phyloP scores from a whole-genome alignment of 2,888 invertebrate genomes.

The Cloeon dipterum region DNA sequence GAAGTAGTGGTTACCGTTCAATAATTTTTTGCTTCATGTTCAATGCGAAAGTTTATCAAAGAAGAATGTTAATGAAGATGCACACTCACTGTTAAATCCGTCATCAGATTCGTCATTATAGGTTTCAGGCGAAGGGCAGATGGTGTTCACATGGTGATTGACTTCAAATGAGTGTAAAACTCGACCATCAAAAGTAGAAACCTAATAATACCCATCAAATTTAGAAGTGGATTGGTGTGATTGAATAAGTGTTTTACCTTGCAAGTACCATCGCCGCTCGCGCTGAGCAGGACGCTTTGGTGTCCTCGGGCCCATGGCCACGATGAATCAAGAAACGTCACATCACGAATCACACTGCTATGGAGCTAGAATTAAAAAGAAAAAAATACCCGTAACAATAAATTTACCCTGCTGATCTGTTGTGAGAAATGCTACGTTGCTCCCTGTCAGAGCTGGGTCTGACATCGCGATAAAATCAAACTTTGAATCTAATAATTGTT shows the following conservation, averaged over 20 bases:
- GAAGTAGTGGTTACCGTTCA: no score
- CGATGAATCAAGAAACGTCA: constrained; percentile 20
- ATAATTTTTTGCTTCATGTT: no score
- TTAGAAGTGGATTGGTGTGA: constrained; percentile 11
- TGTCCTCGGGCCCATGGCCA: constrained; percentile 22
- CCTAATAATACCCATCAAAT: constrained; percentile 20
- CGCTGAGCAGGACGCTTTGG: constrained; percentile 18
- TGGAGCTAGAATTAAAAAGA: constrained; percentile 20
- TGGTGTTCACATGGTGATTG: constrained; percentile 19
- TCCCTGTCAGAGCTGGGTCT: no score
- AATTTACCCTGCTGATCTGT: no score
- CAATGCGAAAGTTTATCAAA: no score
- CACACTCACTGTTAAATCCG: constrained; percentile 18
- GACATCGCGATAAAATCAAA: no score
- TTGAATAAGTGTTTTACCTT: constrained; percentile 10
- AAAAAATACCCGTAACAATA: no score
- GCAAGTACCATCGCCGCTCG: constrained; percentile 19
- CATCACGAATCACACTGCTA: constrained; percentile 19
- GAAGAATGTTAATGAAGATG: no score
- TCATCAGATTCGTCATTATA: constrained; percentile 14
- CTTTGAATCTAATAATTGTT: no score
- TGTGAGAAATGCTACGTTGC: no score
- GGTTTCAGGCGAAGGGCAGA: constrained; percentile 21
- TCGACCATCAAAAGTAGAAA: constrained; percentile 20
- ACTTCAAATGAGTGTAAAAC: constrained; percentile 19